Percentiles rank a stretch among this genome's conserved stretches.
These are phyloP conservation scores for Sitobion miscanthi DNA, from an alignment of 1,140 invertebrate genomes.

Conservation along the genomic window DNA sequence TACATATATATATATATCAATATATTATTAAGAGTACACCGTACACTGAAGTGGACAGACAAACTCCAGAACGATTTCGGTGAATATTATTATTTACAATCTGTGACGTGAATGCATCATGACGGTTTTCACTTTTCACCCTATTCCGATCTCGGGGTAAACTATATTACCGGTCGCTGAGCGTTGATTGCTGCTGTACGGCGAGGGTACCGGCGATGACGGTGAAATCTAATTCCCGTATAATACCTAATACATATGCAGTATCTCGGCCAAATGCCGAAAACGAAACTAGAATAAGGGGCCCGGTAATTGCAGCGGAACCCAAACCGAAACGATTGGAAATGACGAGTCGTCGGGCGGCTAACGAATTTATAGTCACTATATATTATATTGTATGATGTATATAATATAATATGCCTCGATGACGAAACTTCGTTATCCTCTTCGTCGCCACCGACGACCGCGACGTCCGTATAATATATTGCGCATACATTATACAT, in stretches of 20 bases:
- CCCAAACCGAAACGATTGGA: constrained; percentile 38
- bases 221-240: constrained; percentile 23
- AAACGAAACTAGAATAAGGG: background rate
- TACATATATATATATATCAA: background rate
- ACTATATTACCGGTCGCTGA: background rate
- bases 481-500: background rate
- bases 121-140: background rate
- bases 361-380: constrained; percentile 14
- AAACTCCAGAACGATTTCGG: background rate
- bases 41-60: background rate
- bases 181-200: background rate
- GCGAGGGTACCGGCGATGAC: background rate
- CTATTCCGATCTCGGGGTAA: background rate
- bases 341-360: background rate
- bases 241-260: background rate
- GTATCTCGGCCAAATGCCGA: background rate
- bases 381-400: background rate
- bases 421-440: constrained; percentile 14
- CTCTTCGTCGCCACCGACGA: background rate
- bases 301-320: constrained; percentile 28
- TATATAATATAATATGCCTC: background rate
- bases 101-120: background rate
- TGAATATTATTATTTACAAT: background rate
- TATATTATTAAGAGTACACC: background rate
- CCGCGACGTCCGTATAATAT: background rate